Evolutionary conservation across 2,888 invertebrate genomes (phyloP).

Genomic region (Meloe dianella): DNA sequence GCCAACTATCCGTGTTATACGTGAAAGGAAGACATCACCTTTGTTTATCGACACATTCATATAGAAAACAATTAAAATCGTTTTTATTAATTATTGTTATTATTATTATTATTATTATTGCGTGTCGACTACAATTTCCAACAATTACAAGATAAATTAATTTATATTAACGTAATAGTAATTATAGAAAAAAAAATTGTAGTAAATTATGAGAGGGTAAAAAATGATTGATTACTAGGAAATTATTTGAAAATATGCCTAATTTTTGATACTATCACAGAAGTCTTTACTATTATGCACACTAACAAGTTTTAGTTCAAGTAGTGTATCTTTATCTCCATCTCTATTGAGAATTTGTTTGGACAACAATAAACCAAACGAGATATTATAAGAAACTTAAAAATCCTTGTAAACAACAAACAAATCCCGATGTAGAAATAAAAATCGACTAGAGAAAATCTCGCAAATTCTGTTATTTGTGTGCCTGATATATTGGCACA

Average conservation of each 20-base stretch:
- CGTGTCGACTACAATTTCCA: slow-evolving; percentile 17
- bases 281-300: too few relatives aligned
- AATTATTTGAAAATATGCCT: neutral
- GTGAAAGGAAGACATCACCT: neutral
- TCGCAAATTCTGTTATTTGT: too few relatives aligned
- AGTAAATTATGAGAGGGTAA: neutral
- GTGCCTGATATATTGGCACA: too few relatives aligned
- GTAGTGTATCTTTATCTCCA: too few relatives aligned
- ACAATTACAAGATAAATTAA: slow-evolving; percentile 11
- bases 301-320: too few relatives aligned
- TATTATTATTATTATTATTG: slow-evolving; percentile 5
- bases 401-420: too few relatives aligned
- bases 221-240: neutral
- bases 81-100: neutral
- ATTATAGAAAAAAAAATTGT: neutral
- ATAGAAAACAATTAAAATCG: neutral
- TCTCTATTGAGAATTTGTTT: too few relatives aligned
- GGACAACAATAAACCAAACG: too few relatives aligned
- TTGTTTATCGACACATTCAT: neutral
- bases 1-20: neutral
- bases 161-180: slow-evolving; percentile 2
- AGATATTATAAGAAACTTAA: too few relatives aligned
- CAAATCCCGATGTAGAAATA: too few relatives aligned
- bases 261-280: too few relatives aligned
- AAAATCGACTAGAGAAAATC: too few relatives aligned